Base-by-base conservation (phyloP, 2,797 vertebrate genomes). In the Lagorchestes hirsutus region DNA sequence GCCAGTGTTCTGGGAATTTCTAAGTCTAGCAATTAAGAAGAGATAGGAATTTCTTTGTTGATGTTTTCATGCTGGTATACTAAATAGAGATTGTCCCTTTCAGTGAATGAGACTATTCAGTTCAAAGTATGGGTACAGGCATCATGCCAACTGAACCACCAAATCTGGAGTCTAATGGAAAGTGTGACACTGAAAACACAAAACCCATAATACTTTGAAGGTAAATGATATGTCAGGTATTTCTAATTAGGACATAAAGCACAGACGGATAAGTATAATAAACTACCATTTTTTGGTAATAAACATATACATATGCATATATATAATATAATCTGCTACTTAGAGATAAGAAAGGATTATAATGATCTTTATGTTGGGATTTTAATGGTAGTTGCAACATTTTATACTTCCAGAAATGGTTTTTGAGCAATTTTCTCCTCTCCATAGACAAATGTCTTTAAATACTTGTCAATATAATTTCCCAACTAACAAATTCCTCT, bases 141-240 rank as follows among this genome's bases (percentile, higher is more conserved):
- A 82, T 82, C n/a, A 82, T 24, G 74, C 40, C 74, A 56, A 27
- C 22, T 96, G 46, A 46, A 22, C 62, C 27, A 22, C 93, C 94
- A 87, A 92, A 97, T 50, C 57, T 52, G 24, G 96, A 96, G 52
- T 50, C 31, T 55, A 50, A 52, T 96, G 92, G n/a, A 50, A 91
- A 55, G 59, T 90, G 13, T 93, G 54, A 82, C 2, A 92, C n/a
- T 40, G 34, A 56, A 90, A 91, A 24, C 29, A 90, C 91, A 95
- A 90, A 92, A 3, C 1, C 52, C 82, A 10, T 91, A 67, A 1
- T 90, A 91, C 34, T 96, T 94, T 95, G 91, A 93, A 92, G 62
- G 18, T 82, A 62, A 93, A 40, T 34, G 14, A n/a, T 24, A 46
- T 40, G 87, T 31, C 46, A 93, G 31, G 74, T 82, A 54, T 74